Conservation (phyloP, 1,140 invertebrate genomes). For the Ceratitis capitata region DNA sequence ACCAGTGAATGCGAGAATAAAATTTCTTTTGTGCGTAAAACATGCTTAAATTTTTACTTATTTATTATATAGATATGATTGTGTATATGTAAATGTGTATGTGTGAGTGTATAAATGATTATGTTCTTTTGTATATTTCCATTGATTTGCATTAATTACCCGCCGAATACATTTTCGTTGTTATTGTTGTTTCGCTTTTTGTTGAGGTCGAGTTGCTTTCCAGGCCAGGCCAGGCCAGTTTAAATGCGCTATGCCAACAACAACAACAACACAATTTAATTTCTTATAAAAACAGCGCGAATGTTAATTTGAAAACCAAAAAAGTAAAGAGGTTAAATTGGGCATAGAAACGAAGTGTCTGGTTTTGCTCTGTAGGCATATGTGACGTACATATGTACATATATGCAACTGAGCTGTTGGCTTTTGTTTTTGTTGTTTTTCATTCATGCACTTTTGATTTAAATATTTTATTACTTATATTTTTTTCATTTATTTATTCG, state of each 20-base stretch:
- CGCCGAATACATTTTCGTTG: slow-evolving; percentile 24
- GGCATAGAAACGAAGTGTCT: background rate
- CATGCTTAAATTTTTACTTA: background rate
- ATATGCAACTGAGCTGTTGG: background rate
- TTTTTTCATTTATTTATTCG: background rate
- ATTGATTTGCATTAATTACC: slow-evolving; percentile 28
- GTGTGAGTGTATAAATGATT: background rate
- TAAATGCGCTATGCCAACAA: background rate
- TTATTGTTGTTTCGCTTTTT: no score
- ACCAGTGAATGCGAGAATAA: no score
- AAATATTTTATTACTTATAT: no score
- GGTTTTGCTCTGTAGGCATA: background rate
- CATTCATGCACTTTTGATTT: background rate
- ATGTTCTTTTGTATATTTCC: background rate
- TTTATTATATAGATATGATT: background rate
- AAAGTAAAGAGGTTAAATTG: background rate
- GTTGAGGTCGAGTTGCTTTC: slow-evolving; percentile 22
- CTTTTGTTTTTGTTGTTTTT: background rate
- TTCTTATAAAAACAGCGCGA: background rate
- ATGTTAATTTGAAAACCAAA: background rate
- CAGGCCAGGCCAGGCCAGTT: background rate
- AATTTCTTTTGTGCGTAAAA: background rate
- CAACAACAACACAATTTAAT: no score
- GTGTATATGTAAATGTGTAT: background rate
- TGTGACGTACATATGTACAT: background rate